These are phyloP conservation scores for Azorinus chamasolen DNA, from an alignment of 2,888 invertebrate species.

Conservation along the genomic window DNA sequence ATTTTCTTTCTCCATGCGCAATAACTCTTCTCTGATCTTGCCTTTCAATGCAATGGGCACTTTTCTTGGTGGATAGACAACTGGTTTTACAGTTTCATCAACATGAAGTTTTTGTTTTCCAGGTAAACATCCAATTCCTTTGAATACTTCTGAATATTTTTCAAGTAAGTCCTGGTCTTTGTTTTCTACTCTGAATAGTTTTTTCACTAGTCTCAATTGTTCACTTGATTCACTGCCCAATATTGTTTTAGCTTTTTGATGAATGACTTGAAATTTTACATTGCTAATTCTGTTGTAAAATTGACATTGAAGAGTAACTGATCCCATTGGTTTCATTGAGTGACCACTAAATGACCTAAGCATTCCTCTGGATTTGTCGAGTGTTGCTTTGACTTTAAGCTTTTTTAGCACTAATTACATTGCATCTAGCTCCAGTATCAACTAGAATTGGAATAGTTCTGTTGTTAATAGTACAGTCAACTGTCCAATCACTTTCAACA, in stretches of 20 bases:
- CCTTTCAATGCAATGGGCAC: conserved; percentile 42
- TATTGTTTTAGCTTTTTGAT: neutral
- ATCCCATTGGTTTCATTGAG: neutral
- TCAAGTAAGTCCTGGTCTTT: too few relatives aligned
- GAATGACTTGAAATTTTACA: too few relatives aligned
- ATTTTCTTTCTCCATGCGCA: conserved; percentile 26
- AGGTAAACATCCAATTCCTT: conserved; percentile 33
- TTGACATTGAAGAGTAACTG: neutral
- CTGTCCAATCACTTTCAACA: too few relatives aligned
- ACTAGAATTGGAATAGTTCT: too few relatives aligned
- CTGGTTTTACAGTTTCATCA: conserved; percentile 31
- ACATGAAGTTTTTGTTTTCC: conserved; percentile 23
- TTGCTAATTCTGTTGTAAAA: too few relatives aligned
- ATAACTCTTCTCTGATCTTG: conserved; percentile 45
- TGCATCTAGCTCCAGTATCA: conserved; percentile 9
- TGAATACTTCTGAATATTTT: conserved; percentile 16
- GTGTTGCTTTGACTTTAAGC: too few relatives aligned
- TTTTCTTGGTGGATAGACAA: conserved; percentile 45
- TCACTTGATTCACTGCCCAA: conserved; percentile 4
- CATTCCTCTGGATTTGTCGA: too few relatives aligned
- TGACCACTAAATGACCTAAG: conserved; percentile 4
- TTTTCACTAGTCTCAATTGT: neutral
- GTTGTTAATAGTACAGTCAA: too few relatives aligned
- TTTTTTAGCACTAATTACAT: conserved; percentile 1
- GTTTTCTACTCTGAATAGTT: neutral